Percentiles rank a stretch among this genome's conserved stretches.
These are phyloP conservation scores for Asarcornis scutulata DNA, from an alignment of 2,113 vertebrate species.

Conservation along the genomic window DNA sequence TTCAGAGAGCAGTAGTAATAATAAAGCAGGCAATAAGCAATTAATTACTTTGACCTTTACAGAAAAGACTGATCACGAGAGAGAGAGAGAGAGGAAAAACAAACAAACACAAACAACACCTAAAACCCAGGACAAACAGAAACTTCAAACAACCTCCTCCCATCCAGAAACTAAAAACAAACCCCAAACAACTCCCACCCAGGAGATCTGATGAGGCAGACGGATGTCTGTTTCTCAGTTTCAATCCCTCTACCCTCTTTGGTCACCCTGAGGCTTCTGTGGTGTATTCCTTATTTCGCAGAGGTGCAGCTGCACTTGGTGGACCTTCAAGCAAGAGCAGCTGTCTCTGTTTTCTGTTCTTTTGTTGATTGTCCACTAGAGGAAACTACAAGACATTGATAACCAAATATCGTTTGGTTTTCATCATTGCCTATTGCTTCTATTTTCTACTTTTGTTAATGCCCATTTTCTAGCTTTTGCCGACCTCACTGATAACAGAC, in stretches of 20 bases:
- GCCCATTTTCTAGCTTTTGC: not conserved
- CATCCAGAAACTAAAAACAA: not conserved
- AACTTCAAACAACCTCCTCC: not conserved
- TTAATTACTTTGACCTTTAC: not conserved
- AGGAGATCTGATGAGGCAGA: not conserved
- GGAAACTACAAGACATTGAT: not conserved
- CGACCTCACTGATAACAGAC: not conserved
- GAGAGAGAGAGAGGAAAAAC: not conserved
- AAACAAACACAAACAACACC: not conserved
- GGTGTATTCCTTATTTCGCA: not conserved
- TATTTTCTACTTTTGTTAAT: not conserved
- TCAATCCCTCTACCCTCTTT: not conserved
- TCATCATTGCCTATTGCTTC: not conserved
- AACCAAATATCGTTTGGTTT: not conserved
- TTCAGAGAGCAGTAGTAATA: not conserved
- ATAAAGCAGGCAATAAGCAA: conserved; percentile 24
- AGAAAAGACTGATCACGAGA: not conserved
- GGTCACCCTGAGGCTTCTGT: not conserved
- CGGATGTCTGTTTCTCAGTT: not conserved
- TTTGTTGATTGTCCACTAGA: not conserved
- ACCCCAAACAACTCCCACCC: not conserved
- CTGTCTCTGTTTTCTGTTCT: conserved; percentile 8
- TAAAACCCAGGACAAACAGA: not conserved
- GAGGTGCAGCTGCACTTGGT: not conserved
- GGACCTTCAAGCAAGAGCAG: not conserved